Base-by-base conservation (phyloP, 2,797 vertebrate genomes). In the Acipenser ruthenus region DNA sequence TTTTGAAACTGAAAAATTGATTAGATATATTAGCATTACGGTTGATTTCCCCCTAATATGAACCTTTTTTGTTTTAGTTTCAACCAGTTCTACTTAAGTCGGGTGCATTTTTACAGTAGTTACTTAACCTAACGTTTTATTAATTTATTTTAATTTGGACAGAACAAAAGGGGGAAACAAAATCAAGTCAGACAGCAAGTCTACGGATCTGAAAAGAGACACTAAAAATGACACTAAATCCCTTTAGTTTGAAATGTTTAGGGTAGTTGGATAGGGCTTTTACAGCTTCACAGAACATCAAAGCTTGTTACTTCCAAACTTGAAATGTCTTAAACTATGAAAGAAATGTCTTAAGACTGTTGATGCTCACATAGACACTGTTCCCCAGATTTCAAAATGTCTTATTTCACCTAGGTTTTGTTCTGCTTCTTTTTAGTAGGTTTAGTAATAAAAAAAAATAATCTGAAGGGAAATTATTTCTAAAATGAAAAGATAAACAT, bases 311-410 rank as follows among this genome's bases (percentile, higher is more conserved):
- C 55, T 66, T 37, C 23, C 23, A 37, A 37, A 37, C 23, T 37
- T 4, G 2, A 37, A 37, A 37, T 37, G 23, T 37, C 23, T 37
- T 37, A 37, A 37, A 37, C 23, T 37, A 37, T 37, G 50, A 52
- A 8, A 56, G 55, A 63, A 13, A 37, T 15, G 52, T 60, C 7
- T 59, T 58, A 60, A 11, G 58, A 50, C 62, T 61, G 51, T 11
- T 50, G 51, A 64, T 50, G 48, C 47, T n/a, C 9, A 62, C 69
- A 8, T n/a, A 49, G 13, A 53, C 12, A 1, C 12, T 60, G 50
- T 50, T 66, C 58, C 56, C 50, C 10, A 68, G 58, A 62, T 67
- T 70, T 63, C 63, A 56, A 63, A 18, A 70, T 70, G 69, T 62
- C 63, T 64, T 60, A 64, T 49, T n/a, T 11, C 49, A 10, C 50